Percentiles rank a stretch among this genome's conserved stretches.
These are phyloP conservation scores for Drosophila arawakana DNA, from an alignment of 1,140 invertebrate genomes.

Conservation along the genomic window DNA sequence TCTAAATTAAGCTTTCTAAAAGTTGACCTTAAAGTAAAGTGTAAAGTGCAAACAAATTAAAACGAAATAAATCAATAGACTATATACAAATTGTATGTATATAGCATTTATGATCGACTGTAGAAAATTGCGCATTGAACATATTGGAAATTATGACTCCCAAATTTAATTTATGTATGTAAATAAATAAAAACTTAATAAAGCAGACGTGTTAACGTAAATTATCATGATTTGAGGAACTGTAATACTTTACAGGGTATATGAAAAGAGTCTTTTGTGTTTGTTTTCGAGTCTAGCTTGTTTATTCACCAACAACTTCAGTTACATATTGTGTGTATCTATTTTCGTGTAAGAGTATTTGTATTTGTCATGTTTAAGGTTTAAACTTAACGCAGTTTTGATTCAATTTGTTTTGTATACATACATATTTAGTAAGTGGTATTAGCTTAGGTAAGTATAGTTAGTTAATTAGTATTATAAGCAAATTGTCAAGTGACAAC, in stretches of 20 bases:
- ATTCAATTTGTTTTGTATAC: conserved; percentile 36
- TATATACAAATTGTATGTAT: conserved; percentile 18
- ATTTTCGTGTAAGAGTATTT: conserved; percentile 38
- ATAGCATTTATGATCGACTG: conserved; percentile 11
- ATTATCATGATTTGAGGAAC: not conserved
- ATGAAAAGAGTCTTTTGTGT: not conserved
- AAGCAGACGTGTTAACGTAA: conserved; percentile 4
- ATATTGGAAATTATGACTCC: conserved; percentile 23
- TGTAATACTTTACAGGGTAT: not conserved
- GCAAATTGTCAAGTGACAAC: conserved; percentile 32
- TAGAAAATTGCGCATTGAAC: conserved; percentile 14
- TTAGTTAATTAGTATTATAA: conserved; percentile 49
- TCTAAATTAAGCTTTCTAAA: conserved; percentile 63
- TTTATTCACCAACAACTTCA: conserved; percentile 84
- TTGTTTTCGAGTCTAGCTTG: conserved; percentile 75
- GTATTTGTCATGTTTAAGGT: conserved; percentile 26
- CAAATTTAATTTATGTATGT: conserved; percentile 31
- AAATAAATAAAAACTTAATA: conserved; percentile 39
- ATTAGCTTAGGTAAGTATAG: conserved; percentile 60
- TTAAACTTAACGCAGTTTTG: conserved; percentile 60
- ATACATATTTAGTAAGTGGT: conserved; percentile 31
- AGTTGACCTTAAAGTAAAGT: conserved; percentile 73
- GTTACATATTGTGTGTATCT: conserved; percentile 71
- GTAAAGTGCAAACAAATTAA: conserved; percentile 53
- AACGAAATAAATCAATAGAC: conserved; percentile 1